phyloP scores from a whole-genome alignment of 2,888 invertebrate species.

The Epistrophe grossulariae region DNA sequence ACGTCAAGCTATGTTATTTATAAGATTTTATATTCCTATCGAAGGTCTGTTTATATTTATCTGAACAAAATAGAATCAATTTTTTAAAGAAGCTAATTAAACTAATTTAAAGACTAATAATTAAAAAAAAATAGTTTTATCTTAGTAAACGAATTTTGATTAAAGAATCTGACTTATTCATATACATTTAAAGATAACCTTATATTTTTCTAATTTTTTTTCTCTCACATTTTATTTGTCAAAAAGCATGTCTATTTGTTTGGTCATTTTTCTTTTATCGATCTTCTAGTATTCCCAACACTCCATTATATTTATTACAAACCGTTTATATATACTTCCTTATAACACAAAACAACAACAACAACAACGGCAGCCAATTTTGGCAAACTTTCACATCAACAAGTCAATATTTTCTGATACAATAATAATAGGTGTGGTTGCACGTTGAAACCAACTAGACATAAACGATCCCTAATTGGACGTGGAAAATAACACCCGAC shows the following conservation, averaged over 20 bases:
- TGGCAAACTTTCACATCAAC: slow-evolving; percentile 60
- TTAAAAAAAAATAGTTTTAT: no score
- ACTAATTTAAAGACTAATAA: no score
- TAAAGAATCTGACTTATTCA: no score
- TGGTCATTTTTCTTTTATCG: background rate
- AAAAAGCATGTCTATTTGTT: background rate
- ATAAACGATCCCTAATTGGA: slow-evolving; percentile 61
- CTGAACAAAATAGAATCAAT: no score
- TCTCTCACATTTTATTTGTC: background rate
- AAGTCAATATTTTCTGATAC: slow-evolving; percentile 40
- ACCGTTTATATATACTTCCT: background rate
- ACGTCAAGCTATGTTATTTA: background rate
- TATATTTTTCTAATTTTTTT: background rate
- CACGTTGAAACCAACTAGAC: slow-evolving; percentile 40
- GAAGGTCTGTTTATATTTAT: no score
- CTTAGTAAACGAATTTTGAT: no score
- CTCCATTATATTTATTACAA: background rate
- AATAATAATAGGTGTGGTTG: slow-evolving; percentile 45
- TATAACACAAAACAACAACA: background rate
- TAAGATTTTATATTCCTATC: background rate
- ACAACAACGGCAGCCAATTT: slow-evolving; percentile 32
- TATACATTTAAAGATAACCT: background rate
- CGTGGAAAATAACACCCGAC: slow-evolving; percentile 44
- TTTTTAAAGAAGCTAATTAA: no score
- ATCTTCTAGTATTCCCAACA: background rate